These are phyloP conservation scores for Elymnias hypermnestra DNA, from an alignment of 1,140 invertebrate species.

Conservation along the genomic window DNA sequence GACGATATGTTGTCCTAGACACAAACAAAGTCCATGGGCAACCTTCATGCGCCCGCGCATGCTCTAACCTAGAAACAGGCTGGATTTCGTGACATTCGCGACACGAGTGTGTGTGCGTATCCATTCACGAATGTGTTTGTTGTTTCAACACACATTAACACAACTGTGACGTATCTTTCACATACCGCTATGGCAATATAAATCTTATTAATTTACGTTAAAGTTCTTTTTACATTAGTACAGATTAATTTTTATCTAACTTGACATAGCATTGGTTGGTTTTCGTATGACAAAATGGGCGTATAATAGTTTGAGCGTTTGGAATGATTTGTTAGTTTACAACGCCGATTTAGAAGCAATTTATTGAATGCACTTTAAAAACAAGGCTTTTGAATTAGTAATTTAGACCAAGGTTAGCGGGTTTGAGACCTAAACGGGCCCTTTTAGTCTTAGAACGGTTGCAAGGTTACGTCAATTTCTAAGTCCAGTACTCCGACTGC, in stretches of 20 bases:
- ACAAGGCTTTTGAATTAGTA: constrained; percentile 21
- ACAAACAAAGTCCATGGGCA: constrained; percentile 28
- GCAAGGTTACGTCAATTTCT: constrained; percentile 15
- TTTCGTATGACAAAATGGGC: constrained; percentile 67
- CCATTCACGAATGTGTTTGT: constrained; percentile 52
- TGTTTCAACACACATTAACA: constrained; percentile 29
- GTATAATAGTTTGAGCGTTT: constrained; percentile 54
- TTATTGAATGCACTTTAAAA: constrained; percentile 16
- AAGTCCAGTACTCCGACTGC: background rate
- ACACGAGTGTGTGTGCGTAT: constrained; percentile 39
- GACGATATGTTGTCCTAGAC: background rate
- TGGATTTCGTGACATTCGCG: constrained; percentile 68
- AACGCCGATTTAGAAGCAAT: constrained; percentile 8
- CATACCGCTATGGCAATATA: constrained; percentile 15
- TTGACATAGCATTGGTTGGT: constrained; percentile 64
- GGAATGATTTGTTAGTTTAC: constrained; percentile 45
- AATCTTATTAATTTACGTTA: constrained; percentile 20
- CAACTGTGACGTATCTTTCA: constrained; percentile 20
- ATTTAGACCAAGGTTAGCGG: constrained; percentile 29
- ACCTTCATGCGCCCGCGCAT: constrained; percentile 51
- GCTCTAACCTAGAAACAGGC: constrained; percentile 68
- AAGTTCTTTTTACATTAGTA: constrained; percentile 5
- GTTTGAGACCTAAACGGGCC: constrained; percentile 13
- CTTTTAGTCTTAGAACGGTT: constrained; percentile 17
- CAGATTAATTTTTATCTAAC: constrained; percentile 25